These are phyloP conservation scores for Mionectes olivaceus DNA, from an alignment of 2,797 vertebrate genomes.

Conservation along the genomic window DNA sequence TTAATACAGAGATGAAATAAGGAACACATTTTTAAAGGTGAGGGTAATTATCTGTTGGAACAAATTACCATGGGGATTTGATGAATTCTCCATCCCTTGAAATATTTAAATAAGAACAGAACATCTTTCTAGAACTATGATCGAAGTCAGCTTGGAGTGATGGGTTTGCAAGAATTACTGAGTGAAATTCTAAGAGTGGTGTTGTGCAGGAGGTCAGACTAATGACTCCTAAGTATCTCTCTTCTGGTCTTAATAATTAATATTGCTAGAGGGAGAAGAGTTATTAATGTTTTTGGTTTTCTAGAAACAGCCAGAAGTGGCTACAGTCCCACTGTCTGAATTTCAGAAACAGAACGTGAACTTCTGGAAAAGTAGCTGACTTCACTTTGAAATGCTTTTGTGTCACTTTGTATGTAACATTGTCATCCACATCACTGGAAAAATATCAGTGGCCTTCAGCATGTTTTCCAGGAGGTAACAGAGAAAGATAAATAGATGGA, in stretches of 20 bases:
- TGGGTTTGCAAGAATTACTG: background rate
- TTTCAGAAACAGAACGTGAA: background rate
- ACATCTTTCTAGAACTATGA: background rate
- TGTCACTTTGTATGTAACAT: background rate
- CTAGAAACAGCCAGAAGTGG: background rate
- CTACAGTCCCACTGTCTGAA: background rate
- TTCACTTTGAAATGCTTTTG: background rate
- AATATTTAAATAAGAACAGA: conserved; percentile 10
- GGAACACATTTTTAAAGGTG: background rate
- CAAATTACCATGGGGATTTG: background rate
- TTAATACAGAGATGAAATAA: background rate
- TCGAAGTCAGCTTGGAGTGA: background rate
- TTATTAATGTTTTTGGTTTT: background rate
- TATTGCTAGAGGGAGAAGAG: background rate
- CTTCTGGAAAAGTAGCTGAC: background rate
- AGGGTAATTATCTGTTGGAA: conserved; percentile 6
- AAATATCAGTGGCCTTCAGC: background rate
- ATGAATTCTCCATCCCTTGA: conserved; percentile 25
- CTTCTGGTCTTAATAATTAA: background rate
- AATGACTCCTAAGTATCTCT: background rate
- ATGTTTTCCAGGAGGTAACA: background rate
- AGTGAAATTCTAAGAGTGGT: background rate
- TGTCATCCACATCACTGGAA: background rate
- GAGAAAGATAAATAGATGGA: background rate
- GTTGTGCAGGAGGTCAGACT: background rate